Conservation (phyloP, 2,797 vertebrate species). For the Spinibarbus caldwelli region DNA sequence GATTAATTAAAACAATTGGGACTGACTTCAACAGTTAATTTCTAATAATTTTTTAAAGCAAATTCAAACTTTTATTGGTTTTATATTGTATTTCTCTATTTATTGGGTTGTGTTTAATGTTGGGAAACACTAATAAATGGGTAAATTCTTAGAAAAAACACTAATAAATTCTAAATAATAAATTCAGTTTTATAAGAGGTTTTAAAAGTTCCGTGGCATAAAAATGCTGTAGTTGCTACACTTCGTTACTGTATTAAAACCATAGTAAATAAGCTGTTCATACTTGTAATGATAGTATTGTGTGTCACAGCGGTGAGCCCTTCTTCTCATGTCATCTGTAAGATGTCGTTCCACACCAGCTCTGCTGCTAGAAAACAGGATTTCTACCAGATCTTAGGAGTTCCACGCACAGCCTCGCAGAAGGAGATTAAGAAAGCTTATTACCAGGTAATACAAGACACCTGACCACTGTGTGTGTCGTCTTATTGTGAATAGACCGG, state of each 20-base stretch:
- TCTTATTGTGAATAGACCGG: neutral
- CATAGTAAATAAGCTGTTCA: neutral
- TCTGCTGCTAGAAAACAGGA: conserved; percentile 81
- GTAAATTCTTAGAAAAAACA: too few relatives aligned
- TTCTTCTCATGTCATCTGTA: conserved; percentile 63
- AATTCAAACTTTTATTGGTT: neutral
- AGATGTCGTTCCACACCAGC: conserved; percentile 82
- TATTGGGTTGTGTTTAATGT: neutral
- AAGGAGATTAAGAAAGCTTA: conserved; percentile 99
- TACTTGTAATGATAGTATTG: neutral
- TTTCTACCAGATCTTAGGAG: conserved; percentile 91
- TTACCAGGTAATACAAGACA: conserved; percentile 86
- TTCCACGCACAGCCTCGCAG: conserved; percentile 87
- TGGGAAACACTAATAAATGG: too few relatives aligned
- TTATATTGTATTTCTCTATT: neutral
- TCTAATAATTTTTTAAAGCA: neutral
- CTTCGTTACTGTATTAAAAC: neutral
- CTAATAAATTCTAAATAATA: too few relatives aligned
- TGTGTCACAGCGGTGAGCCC: conserved; percentile 69
- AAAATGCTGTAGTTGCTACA: neutral
- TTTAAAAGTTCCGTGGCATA: neutral
- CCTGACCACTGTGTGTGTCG: neutral
- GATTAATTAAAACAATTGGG: neutral
- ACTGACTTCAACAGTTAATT: neutral
- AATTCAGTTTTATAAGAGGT: neutral